Conservation (phyloP, 1,140 invertebrate species). For the Gryon sp. region DNA sequence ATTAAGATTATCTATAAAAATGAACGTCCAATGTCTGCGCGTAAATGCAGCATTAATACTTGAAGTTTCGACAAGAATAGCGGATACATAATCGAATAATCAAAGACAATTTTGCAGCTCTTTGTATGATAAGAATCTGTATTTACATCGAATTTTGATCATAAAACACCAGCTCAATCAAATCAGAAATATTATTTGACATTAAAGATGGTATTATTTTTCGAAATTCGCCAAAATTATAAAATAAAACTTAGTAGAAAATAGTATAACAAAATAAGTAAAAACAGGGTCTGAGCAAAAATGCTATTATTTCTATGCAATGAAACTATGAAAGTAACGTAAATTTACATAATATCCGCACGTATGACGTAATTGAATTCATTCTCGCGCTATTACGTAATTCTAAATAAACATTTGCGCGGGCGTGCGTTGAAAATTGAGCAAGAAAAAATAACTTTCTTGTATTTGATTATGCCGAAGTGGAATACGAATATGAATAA, state of each 20-base stretch:
- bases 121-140: conserved; percentile 6
- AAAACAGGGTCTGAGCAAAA: too few species aligned
- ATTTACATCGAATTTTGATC: too few species aligned
- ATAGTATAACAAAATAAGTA: too few species aligned
- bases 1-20: conserved; percentile 11
- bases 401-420: background rate
- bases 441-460: conserved; percentile 18
- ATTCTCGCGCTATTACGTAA: conserved; percentile 6
- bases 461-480: conserved; percentile 10
- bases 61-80: background rate
- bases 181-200: too few species aligned
- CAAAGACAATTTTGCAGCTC: conserved; percentile 8
- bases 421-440: background rate
- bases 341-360: conserved; percentile 15
- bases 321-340: too few species aligned
- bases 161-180: too few species aligned
- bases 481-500: background rate
- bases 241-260: too few species aligned
- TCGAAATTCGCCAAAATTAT: too few species aligned
- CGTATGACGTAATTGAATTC: conserved; percentile 17
- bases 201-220: too few species aligned
- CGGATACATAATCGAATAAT: conserved; percentile 21
- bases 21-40: background rate
- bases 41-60: conserved; percentile 31
- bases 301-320: too few species aligned